Evolutionary conservation across 2,797 vertebrate species (phyloP), one percentile per base, ranked within the genome.

Genomic region (Dryobates pubescens): DNA sequence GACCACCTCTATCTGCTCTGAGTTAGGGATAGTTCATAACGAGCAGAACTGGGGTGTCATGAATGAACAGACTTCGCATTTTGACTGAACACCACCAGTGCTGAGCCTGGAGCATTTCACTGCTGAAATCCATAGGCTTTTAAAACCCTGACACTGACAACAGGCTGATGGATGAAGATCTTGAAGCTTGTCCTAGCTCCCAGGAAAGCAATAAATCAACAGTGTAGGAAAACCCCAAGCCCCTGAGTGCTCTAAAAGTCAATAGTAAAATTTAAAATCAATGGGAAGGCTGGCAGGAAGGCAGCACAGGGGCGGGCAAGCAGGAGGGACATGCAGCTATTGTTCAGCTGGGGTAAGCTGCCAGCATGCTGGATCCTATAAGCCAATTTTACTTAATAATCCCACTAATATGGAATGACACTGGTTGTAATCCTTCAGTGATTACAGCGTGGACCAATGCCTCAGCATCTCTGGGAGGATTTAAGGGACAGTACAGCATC

Each of bases 181-280:
- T 90, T 20, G 58, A 79, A 93, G 75, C 90, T 85, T 83, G 82
- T 84, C 79, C 69, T 73, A 73, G 51, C 73, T 77, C 57, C 53
- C 68, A 85, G 91, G 77, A 88, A 96, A 95, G 78, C 91, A 81
- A 92, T 34, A 58, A 89, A 96, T 96, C 81, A 73, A 93, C 81
- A 38, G 7, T 30, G 41, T 5, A 86, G 95, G 90, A 91, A 96
- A 93, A 77, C 63, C 67, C 88, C 24, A 8, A 91, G 86, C 65
- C 92, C 91, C 49, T 14, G 32, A 93, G 91, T 53, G 88, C 94
- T 86, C 90, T 95, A 76, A 94, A 92, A 96, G 93, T 81, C 95
- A 87, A 95, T 67, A 74, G 94, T 78, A 92, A 95, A 96, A 97
- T 96, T 88, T 90, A 78, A 96, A 97, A 97, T 97, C 97, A 61